These are phyloP conservation scores for Platanista minor DNA, from an alignment of 2,113 vertebrate genomes.

Conservation along the genomic window DNA sequence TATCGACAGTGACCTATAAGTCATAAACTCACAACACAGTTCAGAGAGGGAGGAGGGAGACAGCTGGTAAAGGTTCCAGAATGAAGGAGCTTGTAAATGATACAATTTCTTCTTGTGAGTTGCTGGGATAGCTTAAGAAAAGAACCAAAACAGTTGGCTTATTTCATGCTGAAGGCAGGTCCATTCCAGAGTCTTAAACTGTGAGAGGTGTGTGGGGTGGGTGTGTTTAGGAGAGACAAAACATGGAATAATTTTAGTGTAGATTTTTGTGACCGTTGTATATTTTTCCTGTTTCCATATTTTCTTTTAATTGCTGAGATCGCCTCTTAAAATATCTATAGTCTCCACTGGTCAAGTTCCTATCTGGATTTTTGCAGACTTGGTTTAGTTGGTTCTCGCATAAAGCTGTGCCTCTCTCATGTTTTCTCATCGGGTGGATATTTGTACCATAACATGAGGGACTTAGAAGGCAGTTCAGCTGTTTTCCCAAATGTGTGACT, in stretches of 20 bases:
- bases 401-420: background rate
- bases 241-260: background rate
- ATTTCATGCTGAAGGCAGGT: background rate
- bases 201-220: background rate
- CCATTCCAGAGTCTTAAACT: background rate
- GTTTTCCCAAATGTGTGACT: constrained; percentile 66
- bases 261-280: background rate
- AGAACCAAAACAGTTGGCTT: background rate
- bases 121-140: background rate
- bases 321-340: background rate
- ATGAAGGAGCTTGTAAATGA: background rate
- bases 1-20: constrained; percentile 54
- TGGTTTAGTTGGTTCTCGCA: background rate
- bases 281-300: background rate
- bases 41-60: background rate
- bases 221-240: background rate
- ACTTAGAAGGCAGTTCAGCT: constrained; percentile 57
- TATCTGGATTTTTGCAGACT: background rate
- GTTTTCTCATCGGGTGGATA: constrained; percentile 50
- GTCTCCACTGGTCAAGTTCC: background rate
- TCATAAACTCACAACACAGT: constrained; percentile 16
- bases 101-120: background rate
- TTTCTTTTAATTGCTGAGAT: background rate
- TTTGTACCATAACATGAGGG: constrained; percentile 72
- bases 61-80: constrained; percentile 8